Conservation (phyloP, 2,113 vertebrate species). For the Myanophis thanlyinensis region DNA sequence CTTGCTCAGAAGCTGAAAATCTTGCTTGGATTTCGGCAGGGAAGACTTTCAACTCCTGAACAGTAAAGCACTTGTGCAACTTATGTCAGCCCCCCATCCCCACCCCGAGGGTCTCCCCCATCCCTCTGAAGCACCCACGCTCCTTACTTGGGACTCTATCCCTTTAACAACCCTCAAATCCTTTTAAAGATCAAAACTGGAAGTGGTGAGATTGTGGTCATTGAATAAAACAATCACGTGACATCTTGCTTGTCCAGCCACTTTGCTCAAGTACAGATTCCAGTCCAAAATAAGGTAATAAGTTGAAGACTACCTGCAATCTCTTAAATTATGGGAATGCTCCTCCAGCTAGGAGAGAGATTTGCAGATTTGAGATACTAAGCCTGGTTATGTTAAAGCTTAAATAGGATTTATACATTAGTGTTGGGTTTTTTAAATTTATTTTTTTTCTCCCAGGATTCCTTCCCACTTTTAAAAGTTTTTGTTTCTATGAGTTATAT, state of each 20-base stretch:
- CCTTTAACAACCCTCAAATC: background rate
- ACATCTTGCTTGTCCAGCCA: background rate
- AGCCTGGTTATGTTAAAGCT: background rate
- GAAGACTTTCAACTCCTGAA: background rate
- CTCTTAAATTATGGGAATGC: background rate
- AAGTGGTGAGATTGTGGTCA: background rate
- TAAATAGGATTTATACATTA: background rate
- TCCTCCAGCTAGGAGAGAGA: background rate
- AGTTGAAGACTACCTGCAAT: background rate
- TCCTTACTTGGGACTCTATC: background rate
- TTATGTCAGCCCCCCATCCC: background rate
- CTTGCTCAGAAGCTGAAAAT: background rate
- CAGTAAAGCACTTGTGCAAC: background rate
- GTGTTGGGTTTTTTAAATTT: background rate
- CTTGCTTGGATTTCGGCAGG: background rate
- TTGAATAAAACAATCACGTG: background rate
- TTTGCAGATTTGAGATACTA: background rate
- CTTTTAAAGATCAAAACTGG: background rate
- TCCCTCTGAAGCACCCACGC: too few relatives aligned
- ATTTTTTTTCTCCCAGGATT: background rate
- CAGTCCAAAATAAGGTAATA: too few relatives aligned
- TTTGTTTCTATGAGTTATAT: background rate
- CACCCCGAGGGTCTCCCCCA: background rate
- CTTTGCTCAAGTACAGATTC: background rate
- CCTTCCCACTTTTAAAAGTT: background rate